Evolutionary conservation across 2,888 invertebrate species (phyloP).

Genomic region (Lasioglossum marginatum): DNA sequence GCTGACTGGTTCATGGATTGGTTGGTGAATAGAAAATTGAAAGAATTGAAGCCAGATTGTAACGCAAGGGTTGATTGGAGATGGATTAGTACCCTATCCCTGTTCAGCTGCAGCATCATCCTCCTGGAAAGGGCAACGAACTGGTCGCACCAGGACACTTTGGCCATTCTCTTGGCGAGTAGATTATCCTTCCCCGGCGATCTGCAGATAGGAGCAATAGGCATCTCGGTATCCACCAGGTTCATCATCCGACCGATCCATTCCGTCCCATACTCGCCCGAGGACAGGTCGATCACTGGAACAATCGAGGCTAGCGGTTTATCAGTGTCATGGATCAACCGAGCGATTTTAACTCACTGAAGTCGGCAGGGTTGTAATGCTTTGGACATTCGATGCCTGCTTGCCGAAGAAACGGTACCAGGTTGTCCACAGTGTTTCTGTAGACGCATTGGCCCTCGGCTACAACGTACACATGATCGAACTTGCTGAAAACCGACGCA

Average conservation of each 20-base stretch:
- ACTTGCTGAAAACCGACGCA: conserved; percentile 95
- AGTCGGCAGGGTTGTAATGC: conserved; percentile 98
- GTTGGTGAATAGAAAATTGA: too few species aligned
- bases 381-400: conserved; percentile 94
- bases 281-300: conserved; percentile 91
- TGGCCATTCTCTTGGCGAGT: conserved; percentile 86
- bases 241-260: conserved; percentile 89
- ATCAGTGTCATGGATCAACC: not conserved
- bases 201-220: conserved; percentile 71
- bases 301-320: not conserved
- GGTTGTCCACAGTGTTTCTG: conserved; percentile 91
- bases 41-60: not conserved
- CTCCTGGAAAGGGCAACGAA: conserved; percentile 88
- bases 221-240: conserved; percentile 86
- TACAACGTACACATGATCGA: conserved; percentile 96
- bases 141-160: conserved; percentile 88
- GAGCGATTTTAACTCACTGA: conserved; percentile 88
- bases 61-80: not conserved
- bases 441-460: conserved; percentile 96
- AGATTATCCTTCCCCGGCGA: conserved; percentile 43
- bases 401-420: conserved; percentile 92
- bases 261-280: conserved; percentile 91
- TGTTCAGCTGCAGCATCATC: conserved; percentile 91
- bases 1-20: too few species aligned
- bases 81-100: conserved; percentile 88